Percentiles rank a stretch among this genome's conserved stretches.
Evolutionary conservation across 2,113 vertebrate genomes (phyloP).

Genomic region (Pristiophorus japonicus): DNA sequence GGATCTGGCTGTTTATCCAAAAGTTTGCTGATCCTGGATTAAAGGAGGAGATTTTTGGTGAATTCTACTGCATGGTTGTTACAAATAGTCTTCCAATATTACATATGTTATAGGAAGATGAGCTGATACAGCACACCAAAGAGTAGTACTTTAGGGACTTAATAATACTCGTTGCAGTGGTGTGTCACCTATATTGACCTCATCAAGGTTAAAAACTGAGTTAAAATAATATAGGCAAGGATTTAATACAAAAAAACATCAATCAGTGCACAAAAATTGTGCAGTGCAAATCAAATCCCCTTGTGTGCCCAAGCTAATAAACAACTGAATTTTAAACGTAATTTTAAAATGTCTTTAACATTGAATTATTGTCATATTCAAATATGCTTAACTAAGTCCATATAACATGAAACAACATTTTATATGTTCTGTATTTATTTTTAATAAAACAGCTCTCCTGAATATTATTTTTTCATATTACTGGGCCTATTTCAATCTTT

Average conservation of each 20-base stretch:
- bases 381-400: neutral
- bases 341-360: neutral
- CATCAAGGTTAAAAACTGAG: neutral
- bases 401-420: neutral
- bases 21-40: neutral
- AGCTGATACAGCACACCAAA: neutral
- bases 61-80: neutral
- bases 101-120: neutral
- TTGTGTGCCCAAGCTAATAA: neutral
- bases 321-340: neutral
- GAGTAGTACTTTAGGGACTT: neutral
- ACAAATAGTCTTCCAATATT: neutral
- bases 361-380: neutral
- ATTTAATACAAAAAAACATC: neutral
- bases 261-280: neutral
- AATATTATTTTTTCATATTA: neutral
- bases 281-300: neutral
- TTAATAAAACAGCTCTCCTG: neutral
- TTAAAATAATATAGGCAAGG: neutral
- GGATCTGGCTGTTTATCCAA: neutral
- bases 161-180: neutral
- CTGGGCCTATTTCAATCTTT: neutral
- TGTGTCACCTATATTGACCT: neutral
- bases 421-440: neutral
- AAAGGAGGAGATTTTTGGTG: neutral